Conservation (phyloP, 2,888 invertebrate genomes). For the Incurvaria masculella region DNA sequence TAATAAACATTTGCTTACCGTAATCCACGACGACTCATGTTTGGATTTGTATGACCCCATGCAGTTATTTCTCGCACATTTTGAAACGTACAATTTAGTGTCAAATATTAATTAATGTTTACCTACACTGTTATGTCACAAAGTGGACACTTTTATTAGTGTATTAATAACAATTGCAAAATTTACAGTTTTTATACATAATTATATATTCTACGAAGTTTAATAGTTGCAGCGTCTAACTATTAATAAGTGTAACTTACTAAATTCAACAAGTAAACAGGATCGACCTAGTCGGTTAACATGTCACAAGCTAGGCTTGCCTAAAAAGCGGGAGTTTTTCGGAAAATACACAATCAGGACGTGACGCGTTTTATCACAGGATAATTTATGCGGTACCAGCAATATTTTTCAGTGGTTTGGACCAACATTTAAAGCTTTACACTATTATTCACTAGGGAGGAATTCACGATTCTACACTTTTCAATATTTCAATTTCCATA, state of each 20-base stretch:
- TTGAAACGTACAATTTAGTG: constrained; percentile 1
- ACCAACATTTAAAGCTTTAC: too few species aligned
- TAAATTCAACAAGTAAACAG: background rate
- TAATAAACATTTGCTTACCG: too few species aligned
- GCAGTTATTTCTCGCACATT: constrained; percentile 31
- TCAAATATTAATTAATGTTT: background rate
- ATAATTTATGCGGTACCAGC: background rate
- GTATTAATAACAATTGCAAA: too few species aligned
- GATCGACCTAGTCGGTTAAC: too few species aligned
- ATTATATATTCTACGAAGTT: background rate
- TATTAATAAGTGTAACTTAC: background rate
- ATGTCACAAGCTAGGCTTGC: too few species aligned
- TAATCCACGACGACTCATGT: constrained; percentile 24
- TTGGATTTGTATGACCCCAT: constrained; percentile 52
- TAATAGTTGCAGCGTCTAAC: background rate
- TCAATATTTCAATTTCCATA: too few species aligned
- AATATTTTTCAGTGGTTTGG: too few species aligned
- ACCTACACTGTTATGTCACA: too few species aligned
- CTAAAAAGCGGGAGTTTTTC: background rate
- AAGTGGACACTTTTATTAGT: too few species aligned
- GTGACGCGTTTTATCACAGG: background rate
- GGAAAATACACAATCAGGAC: background rate
- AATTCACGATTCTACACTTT: too few species aligned
- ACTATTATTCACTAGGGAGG: too few species aligned
- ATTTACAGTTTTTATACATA: background rate